Evolutionary conservation across 2,797 vertebrate genomes (phyloP).

Genomic region (Synaphobranchus kaupii): DNA sequence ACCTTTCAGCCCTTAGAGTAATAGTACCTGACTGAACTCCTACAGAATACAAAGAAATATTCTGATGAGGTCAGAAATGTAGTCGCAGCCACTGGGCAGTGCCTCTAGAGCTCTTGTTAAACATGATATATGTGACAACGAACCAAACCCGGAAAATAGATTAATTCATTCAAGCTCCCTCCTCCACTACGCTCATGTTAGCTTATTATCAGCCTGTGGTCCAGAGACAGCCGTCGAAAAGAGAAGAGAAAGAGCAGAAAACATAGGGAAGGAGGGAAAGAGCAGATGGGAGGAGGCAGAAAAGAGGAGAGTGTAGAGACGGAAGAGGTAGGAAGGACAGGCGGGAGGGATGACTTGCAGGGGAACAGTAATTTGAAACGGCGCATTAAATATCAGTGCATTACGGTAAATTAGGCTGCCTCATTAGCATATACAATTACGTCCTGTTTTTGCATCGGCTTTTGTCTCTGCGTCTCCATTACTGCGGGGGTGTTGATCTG

Average conservation of each 20-base stretch:
- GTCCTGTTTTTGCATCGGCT: slow-evolving; percentile 74
- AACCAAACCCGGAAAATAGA: neutral
- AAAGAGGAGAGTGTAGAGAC: neutral
- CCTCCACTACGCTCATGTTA: neutral
- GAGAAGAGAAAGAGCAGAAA: neutral
- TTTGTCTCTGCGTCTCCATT: slow-evolving; percentile 47
- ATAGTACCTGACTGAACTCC: neutral
- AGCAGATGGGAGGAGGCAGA: neutral
- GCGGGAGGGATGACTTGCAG: slow-evolving; percentile 66
- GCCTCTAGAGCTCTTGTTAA: neutral
- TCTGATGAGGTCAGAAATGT: neutral
- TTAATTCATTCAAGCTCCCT: neutral
- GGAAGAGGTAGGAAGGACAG: slow-evolving; percentile 64
- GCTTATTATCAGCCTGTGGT: neutral
- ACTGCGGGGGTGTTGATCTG: slow-evolving; percentile 77
- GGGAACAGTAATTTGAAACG: slow-evolving; percentile 67
- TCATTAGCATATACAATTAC: slow-evolving; percentile 84
- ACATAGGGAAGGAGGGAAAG: neutral
- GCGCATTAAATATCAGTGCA: slow-evolving; percentile 77
- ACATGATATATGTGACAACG: neutral
- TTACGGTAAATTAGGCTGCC: slow-evolving; percentile 77
- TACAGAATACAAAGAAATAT: neutral
- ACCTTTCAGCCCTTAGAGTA: too few species aligned
- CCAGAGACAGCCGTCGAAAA: neutral
- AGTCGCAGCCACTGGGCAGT: neutral